Base-by-base conservation (phyloP, 2,888 invertebrate species). In the Drosophila greeni region DNA sequence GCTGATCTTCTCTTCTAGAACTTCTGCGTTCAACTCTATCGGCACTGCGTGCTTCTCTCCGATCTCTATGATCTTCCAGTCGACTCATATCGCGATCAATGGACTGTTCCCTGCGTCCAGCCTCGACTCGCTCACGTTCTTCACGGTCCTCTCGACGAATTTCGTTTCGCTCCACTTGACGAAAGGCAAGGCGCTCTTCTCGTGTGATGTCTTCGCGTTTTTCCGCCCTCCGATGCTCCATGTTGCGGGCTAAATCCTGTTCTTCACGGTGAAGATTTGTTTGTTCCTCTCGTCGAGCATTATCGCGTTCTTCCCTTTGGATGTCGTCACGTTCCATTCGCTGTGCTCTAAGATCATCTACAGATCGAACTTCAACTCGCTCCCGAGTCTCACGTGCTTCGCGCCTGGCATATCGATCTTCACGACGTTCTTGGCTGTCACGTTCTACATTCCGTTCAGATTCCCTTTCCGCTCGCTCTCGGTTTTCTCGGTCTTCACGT, bases 401-500 rank as follows among this genome's bases (percentile, higher is more conserved):
- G 5, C 51, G 62, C 8, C 34, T 31, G 11, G 37, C 11, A 33
- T n/a, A 9, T 16, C 29, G 34, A 5, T 49, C 36, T 0, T 4
- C 36, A n/a, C 16, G 36, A 5, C 23, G 39, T 8, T 55, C 29
- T 56, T 31, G 42, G n/a, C n/a, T 45, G 2, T 24, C 48, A 2
- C 55, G 43, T 16, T 36, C 42, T 20, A 16, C 18, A 3, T 24
- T n/a, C 4, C 12, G 29, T 11, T 29, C 48, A 9, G 24, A 11
- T 14, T 49, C 61, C 9, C 61, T 40, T 11, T 61, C 47, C 11
- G 2, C 14, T 16, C 47, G 47, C 18, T 34, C 18, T 14, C 56
- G 59, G 11, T 24, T 18, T 29, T 36, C 49, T 3, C 29, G 26
- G 1, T 29, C 20, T 14, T 20, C 36, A 6, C 20, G 8, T 26